Conservation (phyloP, 2,888 invertebrate genomes). For the Luperina nickerlii region DNA sequence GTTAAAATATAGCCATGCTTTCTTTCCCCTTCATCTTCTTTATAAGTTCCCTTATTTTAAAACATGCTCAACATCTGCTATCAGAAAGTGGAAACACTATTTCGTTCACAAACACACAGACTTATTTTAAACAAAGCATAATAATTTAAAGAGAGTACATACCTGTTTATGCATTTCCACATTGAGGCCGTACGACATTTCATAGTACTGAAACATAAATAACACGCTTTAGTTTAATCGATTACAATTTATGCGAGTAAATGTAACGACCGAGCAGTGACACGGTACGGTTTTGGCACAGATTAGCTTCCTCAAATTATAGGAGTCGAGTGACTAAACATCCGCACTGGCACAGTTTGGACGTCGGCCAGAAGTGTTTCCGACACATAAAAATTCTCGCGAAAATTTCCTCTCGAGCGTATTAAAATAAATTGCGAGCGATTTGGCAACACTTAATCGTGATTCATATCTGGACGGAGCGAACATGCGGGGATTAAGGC, state of each 20-base stretch:
- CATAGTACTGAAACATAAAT: slow-evolving; percentile 97
- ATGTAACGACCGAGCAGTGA: slow-evolving; percentile 77
- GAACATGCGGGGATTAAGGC: slow-evolving; percentile 85
- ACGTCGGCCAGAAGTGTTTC: slow-evolving; percentile 88
- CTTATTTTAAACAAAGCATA: slow-evolving; percentile 15
- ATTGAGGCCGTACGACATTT: slow-evolving; percentile 99
- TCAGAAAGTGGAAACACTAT: slow-evolving; percentile 77
- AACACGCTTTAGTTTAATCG: slow-evolving; percentile 79
- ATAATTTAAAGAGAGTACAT: slow-evolving; percentile 77
- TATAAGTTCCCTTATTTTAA: slow-evolving; percentile 67
- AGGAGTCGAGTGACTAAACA: slow-evolving; percentile 88
- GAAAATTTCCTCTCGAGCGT: slow-evolving; percentile 88
- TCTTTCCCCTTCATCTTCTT: slow-evolving; percentile 72
- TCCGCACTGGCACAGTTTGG: slow-evolving; percentile 87
- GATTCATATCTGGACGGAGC: slow-evolving; percentile 88
- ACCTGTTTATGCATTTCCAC: slow-evolving; percentile 99
- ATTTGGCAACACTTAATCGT: slow-evolving; percentile 91
- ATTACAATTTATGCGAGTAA: slow-evolving; percentile 78
- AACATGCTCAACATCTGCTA: slow-evolving; percentile 64
- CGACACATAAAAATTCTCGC: slow-evolving; percentile 89
- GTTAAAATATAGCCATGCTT: slow-evolving; percentile 75
- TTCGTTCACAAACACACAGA: slow-evolving; percentile 32
- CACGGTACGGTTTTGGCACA: slow-evolving; percentile 86
- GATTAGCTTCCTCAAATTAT: slow-evolving; percentile 89
- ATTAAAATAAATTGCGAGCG: slow-evolving; percentile 90